These are phyloP conservation scores for Drosophila mimica DNA, from an alignment of 2,888 invertebrate genomes.

Conservation along the genomic window DNA sequence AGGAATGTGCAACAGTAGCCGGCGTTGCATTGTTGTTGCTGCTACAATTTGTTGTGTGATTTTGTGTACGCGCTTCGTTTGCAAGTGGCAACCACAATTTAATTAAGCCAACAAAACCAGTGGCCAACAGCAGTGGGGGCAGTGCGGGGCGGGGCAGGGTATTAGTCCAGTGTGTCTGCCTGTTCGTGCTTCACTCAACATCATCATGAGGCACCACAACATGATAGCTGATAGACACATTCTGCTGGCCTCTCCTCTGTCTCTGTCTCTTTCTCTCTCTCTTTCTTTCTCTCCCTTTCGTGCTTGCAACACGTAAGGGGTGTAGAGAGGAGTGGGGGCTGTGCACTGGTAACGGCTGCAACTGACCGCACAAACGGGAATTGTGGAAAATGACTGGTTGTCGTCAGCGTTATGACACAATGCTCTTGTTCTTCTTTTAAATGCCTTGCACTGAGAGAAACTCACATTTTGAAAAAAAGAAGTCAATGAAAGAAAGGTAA, in stretches of 20 bases:
- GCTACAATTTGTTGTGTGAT: conserved; percentile 60
- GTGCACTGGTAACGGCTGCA: not conserved
- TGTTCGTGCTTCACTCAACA: conserved; percentile 34
- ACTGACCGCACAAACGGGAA: conserved; percentile 65
- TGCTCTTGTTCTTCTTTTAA: conserved; percentile 17
- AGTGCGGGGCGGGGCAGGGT: not conserved
- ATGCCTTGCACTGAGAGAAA: conserved; percentile 10
- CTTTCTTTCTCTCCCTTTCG: not conserved
- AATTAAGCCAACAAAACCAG: conserved; percentile 79
- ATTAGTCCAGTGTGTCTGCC: conserved; percentile 24
- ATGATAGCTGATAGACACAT: conserved; percentile 49
- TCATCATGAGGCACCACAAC: conserved; percentile 30
- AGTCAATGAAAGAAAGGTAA: too few species aligned
- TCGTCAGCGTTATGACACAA: conserved; percentile 47
- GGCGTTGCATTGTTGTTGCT: conserved; percentile 23
- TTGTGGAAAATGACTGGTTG: conserved; percentile 73
- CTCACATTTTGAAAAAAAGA: not conserved
- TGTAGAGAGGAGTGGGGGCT: not conserved
- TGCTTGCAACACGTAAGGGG: not conserved
- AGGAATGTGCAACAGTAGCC: conserved; percentile 43
- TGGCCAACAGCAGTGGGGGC: conserved; percentile 37
- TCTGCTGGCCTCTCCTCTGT: conserved; percentile 1
- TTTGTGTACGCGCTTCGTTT: conserved; percentile 80
- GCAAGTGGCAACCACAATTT: conserved; percentile 78
- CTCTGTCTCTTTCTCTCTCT: too few species aligned